These are phyloP conservation scores for Syrista parreyssii DNA, from an alignment of 2,888 invertebrate genomes.

Conservation along the genomic window DNA sequence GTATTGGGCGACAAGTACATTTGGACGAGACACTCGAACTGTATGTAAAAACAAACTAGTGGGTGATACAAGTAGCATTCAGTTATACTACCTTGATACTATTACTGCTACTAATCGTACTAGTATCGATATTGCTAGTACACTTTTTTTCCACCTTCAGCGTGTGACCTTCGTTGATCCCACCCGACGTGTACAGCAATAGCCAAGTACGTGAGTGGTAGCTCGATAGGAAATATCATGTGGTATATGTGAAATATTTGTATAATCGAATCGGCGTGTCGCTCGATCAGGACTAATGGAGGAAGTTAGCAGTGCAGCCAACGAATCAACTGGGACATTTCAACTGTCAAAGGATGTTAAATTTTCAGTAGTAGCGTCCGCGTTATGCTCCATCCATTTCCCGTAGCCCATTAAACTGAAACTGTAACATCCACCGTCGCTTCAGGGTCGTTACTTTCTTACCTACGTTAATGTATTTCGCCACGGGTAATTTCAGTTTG, in stretches of 20 bases:
- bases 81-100: too few relatives aligned
- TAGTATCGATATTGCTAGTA: too few relatives aligned
- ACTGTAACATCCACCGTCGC: not conserved
- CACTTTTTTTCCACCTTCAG: too few relatives aligned
- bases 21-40: not conserved
- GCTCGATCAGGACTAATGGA: not conserved
- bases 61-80: too few relatives aligned
- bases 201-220: not conserved
- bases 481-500: not conserved
- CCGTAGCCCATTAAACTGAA: not conserved
- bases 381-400: not conserved
- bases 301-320: not conserved
- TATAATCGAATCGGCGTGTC: not conserved
- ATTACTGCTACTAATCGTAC: too few relatives aligned
- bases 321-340: not conserved
- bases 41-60: not conserved
- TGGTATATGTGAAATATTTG: not conserved
- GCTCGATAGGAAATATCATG: not conserved
- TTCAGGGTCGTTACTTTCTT: not conserved
- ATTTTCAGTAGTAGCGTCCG: not conserved
- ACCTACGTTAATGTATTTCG: not conserved
- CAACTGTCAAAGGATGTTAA: not conserved
- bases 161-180: too few relatives aligned
- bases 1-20: not conserved
- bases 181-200: not conserved